Percentiles rank a stretch among this genome's conserved stretches.
phyloP scores from a whole-genome alignment of 1,140 invertebrate species.

The Drosophila tsacasi region DNA sequence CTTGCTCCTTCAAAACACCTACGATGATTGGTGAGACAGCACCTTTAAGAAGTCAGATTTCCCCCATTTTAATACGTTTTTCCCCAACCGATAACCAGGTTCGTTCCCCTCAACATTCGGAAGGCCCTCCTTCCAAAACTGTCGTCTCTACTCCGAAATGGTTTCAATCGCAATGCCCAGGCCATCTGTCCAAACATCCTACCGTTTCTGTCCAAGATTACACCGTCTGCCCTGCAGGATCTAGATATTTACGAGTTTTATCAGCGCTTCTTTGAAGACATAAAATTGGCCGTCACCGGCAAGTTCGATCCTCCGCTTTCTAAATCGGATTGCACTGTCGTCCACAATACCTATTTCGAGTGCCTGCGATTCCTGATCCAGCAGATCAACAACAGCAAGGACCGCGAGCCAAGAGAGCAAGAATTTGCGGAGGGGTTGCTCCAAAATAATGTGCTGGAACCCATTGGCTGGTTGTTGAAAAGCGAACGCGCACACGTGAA shows the following conservation, averaged over 20 bases:
- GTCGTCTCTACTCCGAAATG: constrained; percentile 88
- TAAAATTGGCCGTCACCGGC: constrained; percentile 76
- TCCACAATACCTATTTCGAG: constrained; percentile 89
- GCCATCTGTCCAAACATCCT: constrained; percentile 91
- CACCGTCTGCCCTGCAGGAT: constrained; percentile 82
- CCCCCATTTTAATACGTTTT: background rate
- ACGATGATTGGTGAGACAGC: constrained; percentile 67
- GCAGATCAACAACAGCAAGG: constrained; percentile 70
- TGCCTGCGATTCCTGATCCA: constrained; percentile 89
- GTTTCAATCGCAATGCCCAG: constrained; percentile 90
- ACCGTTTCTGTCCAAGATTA: constrained; percentile 90
- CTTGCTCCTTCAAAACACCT: constrained; percentile 69
- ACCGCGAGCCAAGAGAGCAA: constrained; percentile 14
- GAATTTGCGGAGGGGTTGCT: constrained; percentile 68
- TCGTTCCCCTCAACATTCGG: constrained; percentile 88
- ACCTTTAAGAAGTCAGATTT: no score
- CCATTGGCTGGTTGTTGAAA: constrained; percentile 85
- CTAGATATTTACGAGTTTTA: constrained; percentile 87
- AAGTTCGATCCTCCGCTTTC: constrained; percentile 53
- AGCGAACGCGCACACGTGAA: constrained; percentile 82
- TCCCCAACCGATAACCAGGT: constrained; percentile 86
- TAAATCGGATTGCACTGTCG: constrained; percentile 87
- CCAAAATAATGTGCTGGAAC: constrained; percentile 85
- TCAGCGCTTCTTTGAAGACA: constrained; percentile 89
- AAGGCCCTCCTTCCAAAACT: constrained; percentile 91